These are phyloP conservation scores for Cataglyphis livida DNA, from an alignment of 2,888 invertebrate species.

Conservation along the genomic window DNA sequence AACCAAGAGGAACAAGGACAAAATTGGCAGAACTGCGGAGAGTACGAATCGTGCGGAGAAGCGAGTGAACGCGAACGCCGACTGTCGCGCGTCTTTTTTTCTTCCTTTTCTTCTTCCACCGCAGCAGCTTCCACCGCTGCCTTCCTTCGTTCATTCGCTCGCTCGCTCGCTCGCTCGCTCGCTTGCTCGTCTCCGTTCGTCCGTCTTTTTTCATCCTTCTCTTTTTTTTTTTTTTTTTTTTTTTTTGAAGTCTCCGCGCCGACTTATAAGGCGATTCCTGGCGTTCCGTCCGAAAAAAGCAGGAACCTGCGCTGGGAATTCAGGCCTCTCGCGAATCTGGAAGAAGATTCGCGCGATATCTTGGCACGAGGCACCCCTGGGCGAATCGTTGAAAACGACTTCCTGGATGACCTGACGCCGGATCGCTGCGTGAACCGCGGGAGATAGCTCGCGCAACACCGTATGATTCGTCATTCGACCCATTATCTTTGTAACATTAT, in stretches of 20 bases:
- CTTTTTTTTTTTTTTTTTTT: conserved; percentile 71
- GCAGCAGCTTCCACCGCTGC: conserved; percentile 59
- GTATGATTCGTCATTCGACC: conserved; percentile 19
- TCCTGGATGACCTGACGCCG: conserved; percentile 35
- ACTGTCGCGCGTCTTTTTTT: conserved; percentile 79
- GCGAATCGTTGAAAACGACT: conserved; percentile 42
- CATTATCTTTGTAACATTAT: conserved; percentile 35
- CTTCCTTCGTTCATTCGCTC: conserved; percentile 58
- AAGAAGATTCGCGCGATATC: conserved; percentile 54
- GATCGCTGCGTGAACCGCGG: neutral
- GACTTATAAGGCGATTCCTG: conserved; percentile 84
- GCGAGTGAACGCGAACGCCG: conserved; percentile 68
- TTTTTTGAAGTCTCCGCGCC: conserved; percentile 76
- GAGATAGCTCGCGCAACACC: neutral
- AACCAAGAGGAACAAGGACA: conserved; percentile 64
- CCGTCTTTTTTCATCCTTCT: conserved; percentile 63
- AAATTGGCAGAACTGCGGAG: conserved; percentile 48
- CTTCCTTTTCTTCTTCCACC: conserved; percentile 59
- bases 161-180: conserved; percentile 37
- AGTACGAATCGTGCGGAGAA: conserved; percentile 59
- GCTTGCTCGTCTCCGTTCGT: conserved; percentile 59
- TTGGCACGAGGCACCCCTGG: conserved; percentile 29
- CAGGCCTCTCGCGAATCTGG: conserved; percentile 56
- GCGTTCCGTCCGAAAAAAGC: conserved; percentile 82
- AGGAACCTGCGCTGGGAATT: conserved; percentile 65